These are phyloP conservation scores for Goniozus legneri DNA, from an alignment of 1,140 invertebrate species.

Conservation along the genomic window DNA sequence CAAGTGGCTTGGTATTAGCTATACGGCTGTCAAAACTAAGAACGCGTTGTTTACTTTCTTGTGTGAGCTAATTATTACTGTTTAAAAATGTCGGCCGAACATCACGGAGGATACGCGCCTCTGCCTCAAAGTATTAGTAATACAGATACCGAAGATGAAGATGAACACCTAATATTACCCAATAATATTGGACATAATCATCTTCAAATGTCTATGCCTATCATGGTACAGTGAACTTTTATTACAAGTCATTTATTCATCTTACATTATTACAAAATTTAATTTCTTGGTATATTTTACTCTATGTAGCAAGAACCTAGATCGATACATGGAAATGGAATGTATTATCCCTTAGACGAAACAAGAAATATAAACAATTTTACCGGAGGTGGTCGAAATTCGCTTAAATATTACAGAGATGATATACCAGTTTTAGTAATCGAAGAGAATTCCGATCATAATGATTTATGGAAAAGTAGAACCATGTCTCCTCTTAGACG, in stretches of 20 bases:
- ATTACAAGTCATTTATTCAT: conserved; percentile 1
- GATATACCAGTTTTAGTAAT: conserved; percentile 61
- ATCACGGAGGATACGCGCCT: conserved; percentile 59
- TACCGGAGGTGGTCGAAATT: conserved; percentile 35
- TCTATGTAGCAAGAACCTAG: conserved; percentile 24
- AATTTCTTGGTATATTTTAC: conserved; percentile 3
- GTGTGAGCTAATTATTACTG: too few species aligned
- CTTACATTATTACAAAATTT: neutral
- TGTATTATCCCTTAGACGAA: conserved; percentile 45
- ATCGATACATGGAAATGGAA: conserved; percentile 32
- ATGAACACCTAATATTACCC: conserved; percentile 25
- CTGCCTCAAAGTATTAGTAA: conserved; percentile 70
- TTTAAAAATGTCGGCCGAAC: conserved; percentile 29
- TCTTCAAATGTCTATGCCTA: neutral
- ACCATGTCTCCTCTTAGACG: conserved; percentile 65
- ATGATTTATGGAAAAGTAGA: conserved; percentile 57
- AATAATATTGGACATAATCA: neutral
- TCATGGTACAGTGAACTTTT: neutral
- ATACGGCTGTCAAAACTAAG: too few species aligned
- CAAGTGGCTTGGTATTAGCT: too few species aligned
- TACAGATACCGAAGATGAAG: conserved; percentile 71
- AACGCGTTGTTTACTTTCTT: too few species aligned
- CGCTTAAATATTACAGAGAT: conserved; percentile 47
- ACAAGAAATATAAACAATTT: conserved; percentile 36
- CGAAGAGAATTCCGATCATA: conserved; percentile 53